Evolutionary conservation across 2,113 vertebrate species (phyloP).

Genomic region (Panthera leo): DNA sequence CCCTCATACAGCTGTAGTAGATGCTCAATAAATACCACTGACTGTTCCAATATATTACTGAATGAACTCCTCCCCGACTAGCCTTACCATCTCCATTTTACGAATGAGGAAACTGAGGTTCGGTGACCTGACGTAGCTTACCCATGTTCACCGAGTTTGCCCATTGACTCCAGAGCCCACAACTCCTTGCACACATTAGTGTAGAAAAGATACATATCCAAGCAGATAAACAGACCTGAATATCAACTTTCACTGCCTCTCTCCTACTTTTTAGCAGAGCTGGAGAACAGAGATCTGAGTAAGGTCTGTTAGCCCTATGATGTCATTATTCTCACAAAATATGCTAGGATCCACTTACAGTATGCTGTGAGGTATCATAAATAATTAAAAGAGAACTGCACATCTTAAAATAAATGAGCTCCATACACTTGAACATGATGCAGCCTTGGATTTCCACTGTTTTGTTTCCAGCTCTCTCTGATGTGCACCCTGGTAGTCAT

Average conservation of each 20-base stretch:
- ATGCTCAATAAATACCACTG: neutral
- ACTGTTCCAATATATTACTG: neutral
- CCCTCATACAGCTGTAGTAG: neutral
- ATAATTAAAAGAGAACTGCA: slow-evolving; percentile 62
- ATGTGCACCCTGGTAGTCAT: slow-evolving; percentile 59
- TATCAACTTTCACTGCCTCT: neutral
- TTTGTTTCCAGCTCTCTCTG: slow-evolving; percentile 53
- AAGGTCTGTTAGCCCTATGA: neutral
- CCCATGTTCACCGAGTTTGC: neutral
- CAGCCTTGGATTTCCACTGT: slow-evolving; percentile 37
- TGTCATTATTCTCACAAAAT: slow-evolving; percentile 25
- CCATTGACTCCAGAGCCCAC: neutral
- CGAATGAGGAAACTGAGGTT: neutral
- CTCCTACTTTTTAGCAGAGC: neutral
- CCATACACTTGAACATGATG: slow-evolving; percentile 27
- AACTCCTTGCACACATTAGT: neutral
- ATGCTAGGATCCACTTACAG: neutral
- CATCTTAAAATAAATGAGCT: slow-evolving; percentile 68
- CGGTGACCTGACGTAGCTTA: neutral
- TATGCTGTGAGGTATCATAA: slow-evolving; percentile 52
- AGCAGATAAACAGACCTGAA: neutral
- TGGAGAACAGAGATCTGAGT: neutral
- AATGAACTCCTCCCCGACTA: neutral
- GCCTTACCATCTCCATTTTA: slow-evolving; percentile 20
- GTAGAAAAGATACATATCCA: neutral